A percentile compares a stretch with the other conserved stretches of the same genome.
These are phyloP conservation scores for Dynastes maya DNA, from an alignment of 2,888 invertebrate genomes.

Conservation along the genomic window DNA sequence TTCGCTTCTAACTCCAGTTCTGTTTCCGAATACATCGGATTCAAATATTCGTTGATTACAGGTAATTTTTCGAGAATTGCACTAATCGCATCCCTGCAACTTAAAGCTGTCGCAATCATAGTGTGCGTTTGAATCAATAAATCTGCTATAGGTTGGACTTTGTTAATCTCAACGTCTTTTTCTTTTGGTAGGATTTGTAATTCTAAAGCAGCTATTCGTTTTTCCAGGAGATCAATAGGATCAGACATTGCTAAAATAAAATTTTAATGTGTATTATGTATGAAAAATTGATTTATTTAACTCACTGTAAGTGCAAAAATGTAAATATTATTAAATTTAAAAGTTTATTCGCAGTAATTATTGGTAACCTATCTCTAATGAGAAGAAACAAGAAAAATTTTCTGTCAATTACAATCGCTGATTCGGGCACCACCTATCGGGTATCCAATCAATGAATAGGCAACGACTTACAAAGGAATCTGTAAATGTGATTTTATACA, in stretches of 20 bases:
- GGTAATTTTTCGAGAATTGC: constrained; percentile 69
- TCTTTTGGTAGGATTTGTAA: constrained; percentile 67
- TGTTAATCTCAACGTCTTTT: constrained; percentile 59
- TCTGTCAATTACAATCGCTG: no score
- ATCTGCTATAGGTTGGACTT: constrained; percentile 67
- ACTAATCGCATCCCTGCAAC: constrained; percentile 71
- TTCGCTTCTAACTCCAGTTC: constrained; percentile 70
- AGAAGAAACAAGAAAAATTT: not conserved
- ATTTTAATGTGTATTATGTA: not conserved
- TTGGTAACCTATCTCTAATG: not conserved
- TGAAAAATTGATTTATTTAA: not conserved
- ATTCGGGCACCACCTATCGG: no score
- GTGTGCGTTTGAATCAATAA: constrained; percentile 71
- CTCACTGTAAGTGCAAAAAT: not conserved
- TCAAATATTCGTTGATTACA: constrained; percentile 70
- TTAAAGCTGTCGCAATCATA: constrained; percentile 71
- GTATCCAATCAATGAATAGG: no score
- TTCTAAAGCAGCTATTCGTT: constrained; percentile 71
- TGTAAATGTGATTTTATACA: no score
- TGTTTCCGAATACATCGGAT: constrained; percentile 69
- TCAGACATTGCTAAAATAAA: constrained; percentile 51
- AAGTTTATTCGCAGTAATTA: not conserved
- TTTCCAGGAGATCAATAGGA: constrained; percentile 68
- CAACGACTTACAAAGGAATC: no score
- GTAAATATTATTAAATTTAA: not conserved